Base-by-base conservation (phyloP, 2,888 invertebrate species). In the Mechanitis mazaeus region DNA sequence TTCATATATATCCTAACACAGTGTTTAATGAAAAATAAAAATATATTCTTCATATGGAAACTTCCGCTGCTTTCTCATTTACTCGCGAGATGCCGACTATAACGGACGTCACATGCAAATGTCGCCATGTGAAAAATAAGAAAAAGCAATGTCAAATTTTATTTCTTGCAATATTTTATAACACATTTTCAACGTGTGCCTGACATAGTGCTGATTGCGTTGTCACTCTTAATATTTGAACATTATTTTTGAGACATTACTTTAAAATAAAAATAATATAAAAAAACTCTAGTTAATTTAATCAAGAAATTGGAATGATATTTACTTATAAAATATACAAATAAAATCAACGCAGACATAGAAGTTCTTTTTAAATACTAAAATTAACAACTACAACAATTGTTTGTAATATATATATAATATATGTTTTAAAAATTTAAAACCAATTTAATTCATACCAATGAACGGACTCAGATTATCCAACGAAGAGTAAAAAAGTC, bases 131-230 rank as follows among this genome's bases (percentile, higher is more conserved):
- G 68, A 73, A 76, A 79, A 80, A 75, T 77, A 76, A 81, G 76
- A 79, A 81, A 81, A 78, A 76, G 75, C 73, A 73, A 77, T 78
- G 76, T 76, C 72, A 75, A 78, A 65, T 64, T 64, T 69, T 80
- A 82, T 81, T 81, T 77, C 76, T 69, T 74, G 63, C 72, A 71
- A 74, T 75, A 79, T 84, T 83, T 81, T 79, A 81, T 84, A 80
- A 81, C 80, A 75, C 74, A 73, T 73, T 76, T 69, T 72, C 77
- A 79, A 80, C 79, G 72, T 83, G 81, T 71, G 72, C 68, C 71
- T 79, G 85, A 85, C 83, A 76, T 72, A 67, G 64, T 69, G 68
- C 70, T 81, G 80, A 81, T 84, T 83, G 81, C 81, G 77, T 77
- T 77, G 80, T 72, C 71, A 73, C 72, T 72, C 72, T 76, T 80